Evolutionary conservation across 2,888 invertebrate species (phyloP).

Genomic region (Hesperia comma): DNA sequence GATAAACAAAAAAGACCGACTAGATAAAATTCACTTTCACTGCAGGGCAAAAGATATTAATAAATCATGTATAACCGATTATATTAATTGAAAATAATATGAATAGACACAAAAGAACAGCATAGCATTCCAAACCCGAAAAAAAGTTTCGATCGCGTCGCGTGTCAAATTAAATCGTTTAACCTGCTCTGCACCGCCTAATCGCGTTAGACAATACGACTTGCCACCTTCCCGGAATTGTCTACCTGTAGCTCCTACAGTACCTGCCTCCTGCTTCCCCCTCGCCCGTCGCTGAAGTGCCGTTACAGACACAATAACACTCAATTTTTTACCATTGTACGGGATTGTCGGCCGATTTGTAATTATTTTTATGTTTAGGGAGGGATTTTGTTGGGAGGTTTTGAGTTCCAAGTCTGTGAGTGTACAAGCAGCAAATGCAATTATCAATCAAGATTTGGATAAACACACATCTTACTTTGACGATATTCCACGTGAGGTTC

Average conservation of each 20-base stretch:
- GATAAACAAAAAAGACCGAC: too few relatives aligned
- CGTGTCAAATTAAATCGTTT: conserved; percentile 10
- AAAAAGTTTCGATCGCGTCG: background rate
- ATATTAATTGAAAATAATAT: background rate
- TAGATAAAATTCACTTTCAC: too few relatives aligned
- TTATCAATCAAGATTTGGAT: too few relatives aligned
- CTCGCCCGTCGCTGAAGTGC: background rate
- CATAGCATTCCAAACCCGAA: background rate
- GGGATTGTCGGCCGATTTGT: background rate
- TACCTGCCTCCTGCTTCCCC: background rate
- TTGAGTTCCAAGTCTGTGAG: too few relatives aligned
- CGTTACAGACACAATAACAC: background rate
- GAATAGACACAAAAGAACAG: too few relatives aligned
- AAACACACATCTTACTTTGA: too few relatives aligned
- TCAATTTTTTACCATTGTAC: background rate
- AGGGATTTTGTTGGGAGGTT: too few relatives aligned
- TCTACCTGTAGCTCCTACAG: conserved; percentile 2
- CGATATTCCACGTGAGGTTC: too few relatives aligned
- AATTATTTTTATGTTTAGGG: background rate
- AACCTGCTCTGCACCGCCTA: conserved; percentile 1
- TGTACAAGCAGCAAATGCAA: too few relatives aligned
- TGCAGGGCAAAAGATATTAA: too few relatives aligned
- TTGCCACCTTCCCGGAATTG: conserved; percentile 10
- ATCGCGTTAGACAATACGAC: conserved; percentile 2
- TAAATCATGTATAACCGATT: background rate